phyloP scores from a whole-genome alignment of 2,113 vertebrate species.

The Saimiri boliviensis region DNA sequence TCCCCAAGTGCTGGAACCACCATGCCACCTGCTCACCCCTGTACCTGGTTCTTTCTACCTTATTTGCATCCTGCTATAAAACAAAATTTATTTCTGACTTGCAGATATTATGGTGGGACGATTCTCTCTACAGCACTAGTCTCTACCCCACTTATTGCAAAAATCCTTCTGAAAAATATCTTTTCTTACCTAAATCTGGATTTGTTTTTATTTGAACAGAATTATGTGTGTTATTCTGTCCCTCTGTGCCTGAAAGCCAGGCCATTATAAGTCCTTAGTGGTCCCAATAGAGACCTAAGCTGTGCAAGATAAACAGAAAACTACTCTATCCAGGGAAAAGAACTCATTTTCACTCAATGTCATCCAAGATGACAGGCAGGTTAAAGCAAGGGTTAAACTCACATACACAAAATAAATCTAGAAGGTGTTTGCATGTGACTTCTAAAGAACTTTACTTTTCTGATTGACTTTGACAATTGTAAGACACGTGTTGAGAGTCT shows the following conservation, averaged over 20 bases:
- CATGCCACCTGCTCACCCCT: fast-evolving
- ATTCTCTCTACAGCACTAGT: not conserved
- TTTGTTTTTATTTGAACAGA: not conserved
- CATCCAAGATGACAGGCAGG: not conserved
- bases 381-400: no score
- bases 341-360: not conserved
- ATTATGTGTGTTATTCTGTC: not conserved
- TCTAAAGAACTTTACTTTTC: not conserved
- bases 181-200: not conserved
- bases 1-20: not conserved
- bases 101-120: not conserved
- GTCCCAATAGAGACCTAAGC: not conserved
- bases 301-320: not conserved
- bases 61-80: no score
- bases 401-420: not conserved
- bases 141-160: not conserved
- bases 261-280: not conserved
- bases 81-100: not conserved
- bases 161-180: not conserved
- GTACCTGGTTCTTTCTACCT: not conserved
- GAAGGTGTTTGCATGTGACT: not conserved
- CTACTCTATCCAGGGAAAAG: no score
- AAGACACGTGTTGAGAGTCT: not conserved
- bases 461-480: not conserved
- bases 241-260: not conserved